phyloP scores from a whole-genome alignment of 2,797 vertebrate genomes.

The Eulemur albifrons region DNA sequence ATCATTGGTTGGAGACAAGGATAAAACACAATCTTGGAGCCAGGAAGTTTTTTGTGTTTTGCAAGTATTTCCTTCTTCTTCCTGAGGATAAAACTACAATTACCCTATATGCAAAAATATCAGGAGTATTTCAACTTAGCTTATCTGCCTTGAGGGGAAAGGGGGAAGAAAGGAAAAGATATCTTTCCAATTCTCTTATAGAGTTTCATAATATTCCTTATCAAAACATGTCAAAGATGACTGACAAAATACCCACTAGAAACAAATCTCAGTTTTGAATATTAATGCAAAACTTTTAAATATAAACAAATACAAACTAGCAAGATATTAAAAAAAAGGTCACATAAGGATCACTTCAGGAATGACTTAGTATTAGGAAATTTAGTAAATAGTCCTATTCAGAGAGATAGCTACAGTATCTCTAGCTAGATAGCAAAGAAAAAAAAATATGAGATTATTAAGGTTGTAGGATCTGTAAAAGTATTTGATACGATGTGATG shows the following conservation, averaged over 20 bases:
- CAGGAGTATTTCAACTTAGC: neutral
- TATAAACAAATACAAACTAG: neutral
- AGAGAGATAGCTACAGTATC: neutral
- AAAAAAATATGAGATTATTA: neutral
- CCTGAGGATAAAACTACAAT: slow-evolving; percentile 81
- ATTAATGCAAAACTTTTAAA: neutral
- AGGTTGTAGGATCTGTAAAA: neutral
- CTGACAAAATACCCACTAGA: neutral
- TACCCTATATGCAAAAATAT: neutral
- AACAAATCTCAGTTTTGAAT: neutral
- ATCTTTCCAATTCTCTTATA: neutral
- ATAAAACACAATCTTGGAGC: slow-evolving; percentile 95
- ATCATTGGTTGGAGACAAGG: slow-evolving; percentile 95
- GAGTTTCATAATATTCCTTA: neutral
- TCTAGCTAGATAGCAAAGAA: neutral
- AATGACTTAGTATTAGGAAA: neutral
- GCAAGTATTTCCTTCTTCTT: slow-evolving; percentile 83
- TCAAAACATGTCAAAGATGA: slow-evolving; percentile 3
- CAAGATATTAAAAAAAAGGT: neutral
- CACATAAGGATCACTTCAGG: neutral
- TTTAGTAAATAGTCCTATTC: neutral
- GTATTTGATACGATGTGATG: neutral
- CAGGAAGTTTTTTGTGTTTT: slow-evolving; percentile 87
- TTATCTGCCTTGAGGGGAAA: neutral
- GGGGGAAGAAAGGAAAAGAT: no score